Base-by-base conservation (phyloP, 2,797 vertebrate genomes). In the Gadopsis marmoratus region DNA sequence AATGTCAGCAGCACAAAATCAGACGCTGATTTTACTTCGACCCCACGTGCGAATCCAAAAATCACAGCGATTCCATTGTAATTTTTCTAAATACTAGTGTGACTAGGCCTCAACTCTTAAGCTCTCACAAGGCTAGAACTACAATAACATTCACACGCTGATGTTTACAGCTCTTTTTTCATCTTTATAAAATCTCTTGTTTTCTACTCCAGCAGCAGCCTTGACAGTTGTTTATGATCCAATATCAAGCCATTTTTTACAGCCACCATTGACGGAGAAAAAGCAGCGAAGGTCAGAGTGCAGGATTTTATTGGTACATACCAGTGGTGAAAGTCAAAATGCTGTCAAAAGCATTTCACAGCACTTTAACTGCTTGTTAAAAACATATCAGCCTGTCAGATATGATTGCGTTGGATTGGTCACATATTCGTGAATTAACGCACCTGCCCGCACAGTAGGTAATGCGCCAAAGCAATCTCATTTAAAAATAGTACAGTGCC, bases 171-270 rank as follows among this genome's bases (percentile, higher is more conserved):
- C 90, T 79, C 31, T 83, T 70, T 73, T 82, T 81, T 76, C 64
- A 75, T 73, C 78, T 77, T 77, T 83, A 54, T 78, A 83, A 87
- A 89, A 90, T 45, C 54, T 47, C 51, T 77, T 86, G 77, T 86
- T 88, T 87, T 81, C 74, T 76, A 75, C 87, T 86, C 69, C 60
- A 48, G 26, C 75, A 12, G 70, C 76, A 88, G 86, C 84, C 87
- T 86, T 90, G 91, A 80, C 84, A 78, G 71, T 87, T 82, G 84
- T 94, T 94, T 93, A 93, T 81, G 90, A 88, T 83, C 85, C 90
- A 92, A 93, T 93, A 94, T 86, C 69, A 82, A 83, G 55, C 60
- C 63, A 31, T 87, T 86, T 76, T 92, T 90, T 91, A 94, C 85
- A 85, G 45, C 86, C 80, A 56, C 73, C 37, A 1, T 56, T 68